Percentiles rank a stretch among this genome's conserved stretches.
Evolutionary conservation across 2,888 invertebrate species (phyloP).

Genomic region (Drosophila mayaguana): DNA sequence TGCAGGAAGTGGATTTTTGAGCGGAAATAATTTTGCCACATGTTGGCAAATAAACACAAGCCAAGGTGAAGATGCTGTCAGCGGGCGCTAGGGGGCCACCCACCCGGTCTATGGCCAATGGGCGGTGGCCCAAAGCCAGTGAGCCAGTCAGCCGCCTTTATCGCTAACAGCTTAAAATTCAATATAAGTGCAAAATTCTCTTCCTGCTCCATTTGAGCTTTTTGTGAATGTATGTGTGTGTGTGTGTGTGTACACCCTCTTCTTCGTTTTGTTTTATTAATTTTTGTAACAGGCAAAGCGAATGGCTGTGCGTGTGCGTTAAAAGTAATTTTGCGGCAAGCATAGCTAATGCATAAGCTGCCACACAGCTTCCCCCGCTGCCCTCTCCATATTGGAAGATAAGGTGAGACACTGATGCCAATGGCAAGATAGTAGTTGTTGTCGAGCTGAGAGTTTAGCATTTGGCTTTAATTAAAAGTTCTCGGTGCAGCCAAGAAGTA

Average conservation of each 20-base stretch:
- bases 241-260: not conserved
- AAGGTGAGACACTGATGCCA: not conserved
- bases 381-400: not conserved
- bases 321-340: constrained; percentile 53
- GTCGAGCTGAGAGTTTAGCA: not conserved
- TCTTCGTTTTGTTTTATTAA: constrained; percentile 36
- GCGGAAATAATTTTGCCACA: constrained; percentile 81
- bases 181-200: constrained; percentile 62
- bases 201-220: constrained; percentile 40
- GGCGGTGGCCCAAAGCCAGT: constrained; percentile 55
- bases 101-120: constrained; percentile 21
- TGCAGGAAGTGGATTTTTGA: constrained; percentile 76
- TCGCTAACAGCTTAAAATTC: constrained; percentile 71
- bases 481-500: constrained; percentile 38
- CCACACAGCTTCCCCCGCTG: not conserved
- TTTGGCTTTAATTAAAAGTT: constrained; percentile 12
- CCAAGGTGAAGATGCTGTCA: constrained; percentile 19
- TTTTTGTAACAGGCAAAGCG: constrained; percentile 27
- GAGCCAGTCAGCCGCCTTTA: constrained; percentile 29
- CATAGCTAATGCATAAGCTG: constrained; percentile 39
- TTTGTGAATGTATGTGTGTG: not conserved
- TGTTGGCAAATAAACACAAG: constrained; percentile 70
- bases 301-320: constrained; percentile 13
- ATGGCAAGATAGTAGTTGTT: constrained; percentile 1
- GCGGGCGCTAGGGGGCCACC: too few species aligned